These are phyloP conservation scores for Lymantria monacha DNA, from an alignment of 2,888 invertebrate genomes.

Conservation along the genomic window DNA sequence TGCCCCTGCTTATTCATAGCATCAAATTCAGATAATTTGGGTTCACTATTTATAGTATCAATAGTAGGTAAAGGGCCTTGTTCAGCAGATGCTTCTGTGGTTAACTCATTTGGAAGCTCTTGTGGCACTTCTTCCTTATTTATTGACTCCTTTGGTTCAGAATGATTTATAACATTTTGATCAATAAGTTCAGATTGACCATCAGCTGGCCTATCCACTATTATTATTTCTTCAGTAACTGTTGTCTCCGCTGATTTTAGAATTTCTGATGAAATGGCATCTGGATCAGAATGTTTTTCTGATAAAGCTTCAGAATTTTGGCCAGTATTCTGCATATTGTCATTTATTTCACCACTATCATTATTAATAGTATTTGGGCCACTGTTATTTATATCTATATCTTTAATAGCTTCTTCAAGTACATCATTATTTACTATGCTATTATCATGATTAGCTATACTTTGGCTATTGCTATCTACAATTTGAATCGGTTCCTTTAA, in stretches of 20 bases:
- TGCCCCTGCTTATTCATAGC: neutral
- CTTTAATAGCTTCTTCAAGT: neutral
- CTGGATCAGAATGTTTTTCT: neutral
- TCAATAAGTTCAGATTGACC: neutral
- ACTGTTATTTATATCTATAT: neutral
- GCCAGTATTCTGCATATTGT: conserved; percentile 5
- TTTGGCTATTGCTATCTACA: conserved; percentile 3
- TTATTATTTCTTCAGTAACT: conserved; percentile 1
- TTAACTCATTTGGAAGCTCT: conserved; percentile 43
- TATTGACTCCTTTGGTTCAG: conserved; percentile 15
- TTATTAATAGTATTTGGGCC: neutral
- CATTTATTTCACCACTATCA: conserved; percentile 4
- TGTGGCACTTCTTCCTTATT: conserved; percentile 25
- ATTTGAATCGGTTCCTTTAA: conserved; percentile 18
- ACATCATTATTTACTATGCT: conserved; percentile 9
- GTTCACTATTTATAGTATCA: conserved; percentile 37
- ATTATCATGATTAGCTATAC: conserved; percentile 14
- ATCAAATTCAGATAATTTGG: conserved; percentile 39
- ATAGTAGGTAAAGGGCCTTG: too few relatives aligned
- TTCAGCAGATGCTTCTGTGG: conserved; percentile 33
- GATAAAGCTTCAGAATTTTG: conserved; percentile 4
- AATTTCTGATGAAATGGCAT: neutral
- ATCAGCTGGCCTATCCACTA: neutral
- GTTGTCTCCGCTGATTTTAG: conserved; percentile 2
- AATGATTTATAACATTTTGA: neutral